Evolutionary conservation across 2,797 vertebrate species (phyloP), one percentile per base, ranked within the genome.

Genomic region (Argyrosomus regius): DNA sequence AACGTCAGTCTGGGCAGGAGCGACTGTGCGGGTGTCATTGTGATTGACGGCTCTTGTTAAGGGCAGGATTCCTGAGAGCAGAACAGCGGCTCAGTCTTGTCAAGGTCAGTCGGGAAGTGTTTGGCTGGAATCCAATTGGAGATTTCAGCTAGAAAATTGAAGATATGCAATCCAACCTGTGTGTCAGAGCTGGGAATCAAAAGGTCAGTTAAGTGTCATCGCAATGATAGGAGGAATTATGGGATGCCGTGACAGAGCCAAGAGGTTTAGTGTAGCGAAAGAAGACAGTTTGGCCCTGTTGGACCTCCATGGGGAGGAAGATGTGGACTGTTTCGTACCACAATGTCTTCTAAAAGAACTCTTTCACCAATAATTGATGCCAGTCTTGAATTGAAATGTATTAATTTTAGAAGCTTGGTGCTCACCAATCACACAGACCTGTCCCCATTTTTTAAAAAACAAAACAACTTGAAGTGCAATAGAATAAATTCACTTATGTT

Each of bases 41-140:
- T 91, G 91, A 93, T 91, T 91, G 91, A 92, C 91, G 78, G 83
- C 77, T 78, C 87, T 89, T 90, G 91, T 89, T 91, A 90, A 83
- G 80, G 83, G 87, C 74, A 75, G 79, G 80, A 78, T 88, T 87
- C 89, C 82, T 83, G 77, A 82, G 85, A 83, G 86, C 60, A 71
- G 80, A 89, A 86, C 92, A 90, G 80, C 73, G 13, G 73, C 86
- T 92, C 86, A 78, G 80, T 22, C 84, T 87, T 82, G 89, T 90
- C 91, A 92, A 93, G 93, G 91, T 91, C 91, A 88, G 68, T 78
- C 60, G 22, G 62, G 75, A 89, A 81, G 79, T 71, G 83, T 82
- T 88, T 90, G 91, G 90, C 90, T 76, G 86, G 24, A 84, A 65
- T 90, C 88, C 90, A 91, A 75, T 60, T 20, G 69, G 77, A 92